These are phyloP conservation scores for Syrista parreyssii DNA, from an alignment of 2,888 invertebrate species.

Conservation along the genomic window DNA sequence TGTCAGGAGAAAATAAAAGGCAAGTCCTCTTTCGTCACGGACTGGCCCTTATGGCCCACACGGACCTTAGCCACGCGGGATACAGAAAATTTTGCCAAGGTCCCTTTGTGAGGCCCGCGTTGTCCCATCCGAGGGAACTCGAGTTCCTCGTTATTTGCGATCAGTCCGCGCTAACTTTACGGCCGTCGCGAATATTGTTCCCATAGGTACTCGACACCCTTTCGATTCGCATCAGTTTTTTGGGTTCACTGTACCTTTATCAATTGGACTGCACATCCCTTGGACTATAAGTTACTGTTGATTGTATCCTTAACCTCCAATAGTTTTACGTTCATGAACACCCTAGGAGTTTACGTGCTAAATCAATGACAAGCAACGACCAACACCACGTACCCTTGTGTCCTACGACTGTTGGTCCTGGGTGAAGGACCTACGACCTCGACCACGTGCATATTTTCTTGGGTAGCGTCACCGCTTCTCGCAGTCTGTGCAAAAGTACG, in stretches of 20 bases:
- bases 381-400: not conserved
- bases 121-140: not conserved
- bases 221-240: not conserved
- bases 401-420: not conserved
- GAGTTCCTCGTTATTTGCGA: not conserved
- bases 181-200: not conserved
- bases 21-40: conserved; percentile 22
- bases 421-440: conserved; percentile 11
- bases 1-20: not conserved
- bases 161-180: not conserved
- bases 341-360: not conserved
- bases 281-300: not conserved
- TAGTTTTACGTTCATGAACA: not conserved
- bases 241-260: not conserved
- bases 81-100: conserved; percentile 46
- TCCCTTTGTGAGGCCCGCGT: not conserved
- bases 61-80: conserved; percentile 41
- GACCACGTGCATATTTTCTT: conserved; percentile 31
- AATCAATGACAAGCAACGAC: not conserved
- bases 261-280: not conserved
- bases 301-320: not conserved
- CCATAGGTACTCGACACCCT: not conserved
- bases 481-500: conserved; percentile 38
- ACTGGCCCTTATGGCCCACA: conserved; percentile 8
- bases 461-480: conserved; percentile 29